Base-by-base conservation (phyloP, 2,888 invertebrate genomes). In the Acleris cristana region DNA sequence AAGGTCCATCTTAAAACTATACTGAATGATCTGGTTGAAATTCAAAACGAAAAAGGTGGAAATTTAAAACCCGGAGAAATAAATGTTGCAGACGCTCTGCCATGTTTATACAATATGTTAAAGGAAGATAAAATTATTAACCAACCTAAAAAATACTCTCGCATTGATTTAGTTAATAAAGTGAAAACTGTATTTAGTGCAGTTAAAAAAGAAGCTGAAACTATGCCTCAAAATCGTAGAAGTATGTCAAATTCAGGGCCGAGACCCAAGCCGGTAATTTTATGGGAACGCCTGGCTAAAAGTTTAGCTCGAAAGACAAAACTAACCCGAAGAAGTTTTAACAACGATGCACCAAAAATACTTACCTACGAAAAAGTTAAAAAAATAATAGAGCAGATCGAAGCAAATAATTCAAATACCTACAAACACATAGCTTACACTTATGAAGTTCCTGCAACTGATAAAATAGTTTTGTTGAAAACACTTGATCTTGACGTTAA, bases 1-100 rank as follows among this genome's bases (percentile, higher is more conserved):
- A 90, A 88, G 78, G 66, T 65, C 12, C 90, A 92, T 74, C 76
- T 92, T n/a, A 89, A 83, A 77, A 79, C 78, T 7, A 85, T 92
- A 34, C 75, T 91, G 34, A 83, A 88, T 68, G 91, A 91, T 75
- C 72, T 92, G 23, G 70, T 84, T 18, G 88, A 89, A 60, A 69
- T 92, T 65, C 86, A 89, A 73, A 82, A 78, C 61, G 79, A 80
- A 19, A 79, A 77, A 69, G 84, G 85, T 0, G 70, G 79, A 51
- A 62, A 73, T 40, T 70, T 69, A 34, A 75, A 75, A 53, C 79
- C 76, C 51, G 71, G 72, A 8, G 79, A 82, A 21, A 72, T 86
- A 45, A 81, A 81, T 62, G 76, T 91, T 55, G 76, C 79, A 4
- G 84, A 89, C 64, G 84, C 81, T 0, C 71, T 92, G 18, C 92